Conservation (phyloP, 2,113 vertebrate genomes). For the Holacanthus passer region DNA sequence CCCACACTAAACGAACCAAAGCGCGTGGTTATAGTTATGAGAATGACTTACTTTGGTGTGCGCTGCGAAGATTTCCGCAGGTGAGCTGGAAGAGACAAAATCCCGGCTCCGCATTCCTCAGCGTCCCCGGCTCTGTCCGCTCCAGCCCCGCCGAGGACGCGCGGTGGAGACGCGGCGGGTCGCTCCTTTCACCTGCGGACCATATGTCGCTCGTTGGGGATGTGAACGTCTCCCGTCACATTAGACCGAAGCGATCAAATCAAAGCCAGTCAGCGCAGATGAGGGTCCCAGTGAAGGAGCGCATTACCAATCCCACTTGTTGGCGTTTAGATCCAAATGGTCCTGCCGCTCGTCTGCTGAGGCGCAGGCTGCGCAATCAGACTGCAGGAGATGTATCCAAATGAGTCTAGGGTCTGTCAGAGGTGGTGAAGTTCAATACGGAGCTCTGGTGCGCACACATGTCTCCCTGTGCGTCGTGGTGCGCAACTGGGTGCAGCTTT, state of each 20-base stretch:
- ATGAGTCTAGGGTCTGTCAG: conserved; percentile 26
- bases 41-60: conserved; percentile 71
- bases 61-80: conserved; percentile 75
- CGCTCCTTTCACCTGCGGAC: conserved; percentile 39
- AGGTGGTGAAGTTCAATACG: conserved; percentile 56
- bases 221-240: conserved; percentile 10
- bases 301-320: conserved; percentile 31
- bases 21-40: background rate
- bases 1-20: background rate
- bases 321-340: conserved; percentile 47
- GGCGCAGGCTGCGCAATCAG: background rate
- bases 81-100: conserved; percentile 66
- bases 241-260: conserved; percentile 11
- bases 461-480: conserved; percentile 44
- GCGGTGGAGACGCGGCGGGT: conserved; percentile 35
- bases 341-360: background rate
- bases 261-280: background rate
- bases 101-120: conserved; percentile 80
- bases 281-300: background rate
- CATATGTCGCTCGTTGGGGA: conserved; percentile 40
- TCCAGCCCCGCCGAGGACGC: conserved; percentile 62
- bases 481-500: conserved; percentile 46
- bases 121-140: conserved; percentile 50
- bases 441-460: conserved; percentile 45
- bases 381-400: conserved; percentile 14